These are phyloP conservation scores for Prunella strophiata DNA, from an alignment of 2,797 vertebrate genomes.

Conservation along the genomic window DNA sequence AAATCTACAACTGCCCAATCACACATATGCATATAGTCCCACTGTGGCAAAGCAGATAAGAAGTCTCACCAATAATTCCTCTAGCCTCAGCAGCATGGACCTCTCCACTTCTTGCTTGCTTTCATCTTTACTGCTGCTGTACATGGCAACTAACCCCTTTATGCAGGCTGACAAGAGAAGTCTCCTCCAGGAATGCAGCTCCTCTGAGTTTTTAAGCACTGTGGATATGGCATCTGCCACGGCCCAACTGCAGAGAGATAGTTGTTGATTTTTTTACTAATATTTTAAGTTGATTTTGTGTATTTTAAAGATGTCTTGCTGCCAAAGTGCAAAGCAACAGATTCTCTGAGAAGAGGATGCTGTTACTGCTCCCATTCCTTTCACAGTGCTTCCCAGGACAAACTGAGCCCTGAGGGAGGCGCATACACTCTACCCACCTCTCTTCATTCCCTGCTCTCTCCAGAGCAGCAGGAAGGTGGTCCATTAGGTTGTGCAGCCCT, in stretches of 20 bases:
- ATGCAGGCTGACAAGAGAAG: constrained; percentile 79
- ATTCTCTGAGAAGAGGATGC: neutral
- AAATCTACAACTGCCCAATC: neutral
- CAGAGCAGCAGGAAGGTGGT: constrained; percentile 79
- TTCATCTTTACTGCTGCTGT: constrained; percentile 71
- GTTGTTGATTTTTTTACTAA: neutral
- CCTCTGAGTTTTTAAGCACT: constrained; percentile 72
- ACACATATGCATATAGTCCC: neutral
- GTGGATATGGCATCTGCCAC: constrained; percentile 84
- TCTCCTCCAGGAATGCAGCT: constrained; percentile 81
- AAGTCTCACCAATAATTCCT: constrained; percentile 79
- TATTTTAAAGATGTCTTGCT: neutral
- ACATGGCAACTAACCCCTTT: constrained; percentile 79
- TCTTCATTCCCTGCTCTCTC: constrained; percentile 67
- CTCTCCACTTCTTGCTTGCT: constrained; percentile 75
- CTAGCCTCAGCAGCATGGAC: constrained; percentile 80
- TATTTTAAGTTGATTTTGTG: neutral
- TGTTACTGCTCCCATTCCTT: neutral
- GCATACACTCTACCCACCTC: constrained; percentile 75
- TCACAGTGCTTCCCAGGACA: neutral
- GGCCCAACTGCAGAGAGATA: constrained; percentile 81
- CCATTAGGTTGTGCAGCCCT: constrained; percentile 73
- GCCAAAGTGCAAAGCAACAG: neutral
- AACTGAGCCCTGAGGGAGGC: neutral
- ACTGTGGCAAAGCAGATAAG: neutral